Conservation (phyloP, 2,888 invertebrate genomes). For the Dromius quadrimaculatus region DNA sequence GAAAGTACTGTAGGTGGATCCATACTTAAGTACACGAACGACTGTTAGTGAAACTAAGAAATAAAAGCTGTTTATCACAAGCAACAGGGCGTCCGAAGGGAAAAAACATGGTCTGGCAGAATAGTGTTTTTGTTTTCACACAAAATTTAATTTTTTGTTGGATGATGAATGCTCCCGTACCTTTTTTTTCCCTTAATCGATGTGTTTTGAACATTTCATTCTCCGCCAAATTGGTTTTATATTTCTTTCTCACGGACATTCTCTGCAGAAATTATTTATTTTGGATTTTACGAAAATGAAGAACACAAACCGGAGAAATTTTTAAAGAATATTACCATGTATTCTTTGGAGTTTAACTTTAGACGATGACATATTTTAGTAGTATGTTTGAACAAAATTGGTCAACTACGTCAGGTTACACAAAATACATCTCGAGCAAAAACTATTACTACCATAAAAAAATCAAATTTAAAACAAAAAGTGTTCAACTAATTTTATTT, state of each 20-base stretch:
- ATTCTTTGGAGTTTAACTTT: no score
- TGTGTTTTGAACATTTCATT: slow-evolving; percentile 33
- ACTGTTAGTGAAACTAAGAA: slow-evolving; percentile 6
- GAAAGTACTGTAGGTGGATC: background rate
- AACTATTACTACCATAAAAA: no score
- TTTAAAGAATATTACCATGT: no score
- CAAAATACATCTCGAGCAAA: no score
- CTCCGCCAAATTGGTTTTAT: slow-evolving; percentile 10
- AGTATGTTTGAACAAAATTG: no score
- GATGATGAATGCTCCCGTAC: slow-evolving; percentile 37
- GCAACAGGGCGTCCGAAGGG: slow-evolving; percentile 31
- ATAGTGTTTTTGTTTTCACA: slow-evolving; percentile 36
- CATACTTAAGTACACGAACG: slow-evolving; percentile 21
- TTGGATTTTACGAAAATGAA: slow-evolving; percentile 7
- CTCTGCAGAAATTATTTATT: no score
- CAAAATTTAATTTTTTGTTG: slow-evolving; percentile 38
- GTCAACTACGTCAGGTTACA: no score
- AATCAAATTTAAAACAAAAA: no score
- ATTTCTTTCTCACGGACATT: slow-evolving; percentile 1
- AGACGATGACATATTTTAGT: no score
- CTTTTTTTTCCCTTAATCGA: slow-evolving; percentile 32
- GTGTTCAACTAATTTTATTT: no score
- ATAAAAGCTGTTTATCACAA: slow-evolving; percentile 22
- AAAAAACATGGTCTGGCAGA: slow-evolving; percentile 30
- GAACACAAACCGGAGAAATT: no score